These are phyloP conservation scores for Hipposideros larvatus DNA, from an alignment of 2,797 vertebrate genomes.

Conservation along the genomic window DNA sequence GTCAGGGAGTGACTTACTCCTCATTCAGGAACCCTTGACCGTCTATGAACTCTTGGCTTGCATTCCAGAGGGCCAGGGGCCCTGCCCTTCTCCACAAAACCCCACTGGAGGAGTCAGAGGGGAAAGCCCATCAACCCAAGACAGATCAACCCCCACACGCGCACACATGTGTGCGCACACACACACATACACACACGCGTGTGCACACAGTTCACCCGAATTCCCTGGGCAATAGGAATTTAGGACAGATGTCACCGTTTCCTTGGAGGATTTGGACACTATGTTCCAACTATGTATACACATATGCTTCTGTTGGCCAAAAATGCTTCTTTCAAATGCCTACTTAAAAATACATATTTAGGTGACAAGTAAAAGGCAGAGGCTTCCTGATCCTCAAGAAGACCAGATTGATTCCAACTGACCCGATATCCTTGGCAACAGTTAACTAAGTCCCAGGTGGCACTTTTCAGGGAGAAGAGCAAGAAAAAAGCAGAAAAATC, in stretches of 20 bases:
- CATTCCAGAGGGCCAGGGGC: not conserved
- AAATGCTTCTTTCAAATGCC: not conserved
- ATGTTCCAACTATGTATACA: not conserved
- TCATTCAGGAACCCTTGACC: not conserved
- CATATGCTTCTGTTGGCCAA: not conserved
- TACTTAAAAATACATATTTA: not conserved
- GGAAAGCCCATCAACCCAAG: not conserved
- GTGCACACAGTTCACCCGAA: not conserved
- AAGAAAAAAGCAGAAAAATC: not conserved
- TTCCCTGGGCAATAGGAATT: slow-evolving; percentile 13
- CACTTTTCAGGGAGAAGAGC: fast-evolving
- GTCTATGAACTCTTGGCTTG: not conserved
- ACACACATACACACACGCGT: too few relatives aligned
- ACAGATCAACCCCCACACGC: not conserved
- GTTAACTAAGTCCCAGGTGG: not conserved
- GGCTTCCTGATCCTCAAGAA: not conserved
- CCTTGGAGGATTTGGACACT: not conserved
- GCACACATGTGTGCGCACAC: not conserved
- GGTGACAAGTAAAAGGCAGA: not conserved
- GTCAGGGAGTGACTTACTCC: not conserved
- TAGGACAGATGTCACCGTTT: not conserved
- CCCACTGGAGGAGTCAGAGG: not conserved
- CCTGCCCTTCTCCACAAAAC: not conserved
- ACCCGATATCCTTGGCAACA: not conserved
- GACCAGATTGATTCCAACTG: not conserved